These are phyloP conservation scores for Axinella damicornis DNA, from an alignment of 37 sponge, comb jelly and placozoan genomes.

Conservation along the genomic window DNA sequence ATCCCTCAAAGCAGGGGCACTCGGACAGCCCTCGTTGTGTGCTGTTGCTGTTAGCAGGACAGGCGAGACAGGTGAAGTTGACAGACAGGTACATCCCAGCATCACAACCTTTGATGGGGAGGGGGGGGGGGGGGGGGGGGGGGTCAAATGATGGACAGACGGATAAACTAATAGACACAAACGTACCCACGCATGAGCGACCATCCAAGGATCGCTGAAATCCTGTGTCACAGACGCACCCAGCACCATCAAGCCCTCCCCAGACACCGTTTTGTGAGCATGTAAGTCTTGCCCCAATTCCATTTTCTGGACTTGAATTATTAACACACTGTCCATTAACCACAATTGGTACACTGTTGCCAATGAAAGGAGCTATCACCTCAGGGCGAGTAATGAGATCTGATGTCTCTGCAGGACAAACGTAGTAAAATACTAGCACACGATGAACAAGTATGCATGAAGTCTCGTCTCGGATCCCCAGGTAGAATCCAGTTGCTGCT, in stretches of 20 bases:
- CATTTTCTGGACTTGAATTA: constrained; percentile 12
- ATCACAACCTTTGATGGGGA: too few relatives aligned
- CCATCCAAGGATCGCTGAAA: background rate
- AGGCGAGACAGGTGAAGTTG: background rate
- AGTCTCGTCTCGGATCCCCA: constrained; percentile 24
- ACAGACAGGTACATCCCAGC: too few relatives aligned
- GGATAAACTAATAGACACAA: too few relatives aligned
- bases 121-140: too few relatives aligned
- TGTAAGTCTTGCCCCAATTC: background rate
- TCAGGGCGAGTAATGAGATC: constrained; percentile 6
- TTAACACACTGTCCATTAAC: constrained; percentile 32
- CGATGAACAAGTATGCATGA: constrained; percentile 16
- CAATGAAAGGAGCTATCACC: constrained; percentile 6
- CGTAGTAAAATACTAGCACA: constrained; percentile 36
- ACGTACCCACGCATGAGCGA: background rate
- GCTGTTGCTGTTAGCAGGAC: constrained; percentile 33
- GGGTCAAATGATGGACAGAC: too few relatives aligned
- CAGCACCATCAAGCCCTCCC: background rate
- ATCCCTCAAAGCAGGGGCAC: constrained; percentile 45
- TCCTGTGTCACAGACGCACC: constrained; percentile 22
- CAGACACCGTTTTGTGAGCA: constrained; percentile 25
- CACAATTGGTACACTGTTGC: background rate
- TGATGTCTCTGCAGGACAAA: constrained; percentile 5
- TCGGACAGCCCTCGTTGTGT: background rate
- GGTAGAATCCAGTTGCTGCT: constrained; percentile 27